phyloP scores from a whole-genome alignment of 2,113 vertebrate species.

The Lepus europaeus region DNA sequence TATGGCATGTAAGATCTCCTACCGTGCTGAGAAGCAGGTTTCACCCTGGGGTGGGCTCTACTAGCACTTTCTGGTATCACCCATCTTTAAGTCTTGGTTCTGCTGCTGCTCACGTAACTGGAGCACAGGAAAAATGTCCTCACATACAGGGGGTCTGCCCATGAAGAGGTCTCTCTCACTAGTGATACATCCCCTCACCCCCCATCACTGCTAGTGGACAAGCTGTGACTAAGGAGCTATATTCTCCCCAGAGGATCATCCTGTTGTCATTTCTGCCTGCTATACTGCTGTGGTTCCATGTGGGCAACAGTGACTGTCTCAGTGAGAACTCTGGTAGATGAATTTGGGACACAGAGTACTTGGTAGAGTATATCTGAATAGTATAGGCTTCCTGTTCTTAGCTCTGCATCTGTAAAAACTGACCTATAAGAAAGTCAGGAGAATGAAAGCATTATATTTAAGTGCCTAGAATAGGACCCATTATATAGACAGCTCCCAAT shows the following conservation, averaged over 20 bases:
- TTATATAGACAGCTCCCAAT: background rate
- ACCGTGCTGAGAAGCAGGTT: conserved; percentile 69
- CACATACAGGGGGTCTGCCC: background rate
- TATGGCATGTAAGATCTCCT: conserved; percentile 83
- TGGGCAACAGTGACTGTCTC: background rate
- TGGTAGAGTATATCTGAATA: background rate
- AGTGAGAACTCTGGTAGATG: background rate
- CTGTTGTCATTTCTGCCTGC: background rate
- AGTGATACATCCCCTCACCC: background rate
- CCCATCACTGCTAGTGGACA: conserved; percentile 19
- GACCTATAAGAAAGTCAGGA: background rate
- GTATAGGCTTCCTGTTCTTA: background rate
- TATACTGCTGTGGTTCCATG: background rate
- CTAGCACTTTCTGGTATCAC: background rate
- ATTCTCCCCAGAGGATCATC: background rate
- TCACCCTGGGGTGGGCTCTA: conserved; percentile 65
- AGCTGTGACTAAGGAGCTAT: background rate
- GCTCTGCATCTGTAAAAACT: conserved; percentile 4
- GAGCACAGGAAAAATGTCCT: background rate
- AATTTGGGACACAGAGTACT: background rate
- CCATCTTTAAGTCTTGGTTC: conserved; percentile 16
- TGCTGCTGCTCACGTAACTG: conserved; percentile 54
- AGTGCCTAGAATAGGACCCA: background rate
- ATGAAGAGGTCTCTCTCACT: background rate
- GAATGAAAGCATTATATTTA: background rate